A percentile compares a stretch with the other conserved stretches of the same genome.
phyloP scores from a whole-genome alignment of 1,140 invertebrate species.

The Drosophila lowei region DNA sequence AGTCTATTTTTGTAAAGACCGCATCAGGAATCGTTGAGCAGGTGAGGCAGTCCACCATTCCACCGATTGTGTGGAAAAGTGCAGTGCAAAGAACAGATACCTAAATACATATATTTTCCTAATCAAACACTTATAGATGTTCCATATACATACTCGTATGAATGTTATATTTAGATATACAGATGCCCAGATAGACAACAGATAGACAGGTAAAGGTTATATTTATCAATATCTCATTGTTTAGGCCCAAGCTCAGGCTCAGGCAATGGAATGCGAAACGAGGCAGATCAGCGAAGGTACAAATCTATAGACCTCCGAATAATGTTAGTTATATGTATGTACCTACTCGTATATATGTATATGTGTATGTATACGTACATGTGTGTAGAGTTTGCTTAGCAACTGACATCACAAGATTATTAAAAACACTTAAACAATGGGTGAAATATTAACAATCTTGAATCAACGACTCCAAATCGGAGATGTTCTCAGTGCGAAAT shows the following conservation, averaged over 20 bases:
- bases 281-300: conserved; percentile 30
- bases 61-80: no score
- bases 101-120: conserved; percentile 37
- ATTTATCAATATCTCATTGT: no score
- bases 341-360: no score
- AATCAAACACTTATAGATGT: conserved; percentile 14
- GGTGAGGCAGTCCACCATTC: background rate
- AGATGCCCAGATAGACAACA: no score
- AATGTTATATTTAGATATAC: no score
- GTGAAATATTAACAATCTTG: conserved; percentile 38
- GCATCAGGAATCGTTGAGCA: conserved; percentile 17
- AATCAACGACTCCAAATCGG: conserved; percentile 8
- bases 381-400: conserved; percentile 11
- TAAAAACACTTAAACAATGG: conserved; percentile 21
- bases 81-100: background rate
- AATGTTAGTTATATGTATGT: conserved; percentile 1
- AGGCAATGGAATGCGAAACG: background rate
- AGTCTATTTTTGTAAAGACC: conserved; percentile 34
- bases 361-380: no score
- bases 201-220: no score
- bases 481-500: background rate
- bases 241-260: no score
- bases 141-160: background rate
- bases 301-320: conserved; percentile 40
- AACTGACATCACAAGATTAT: conserved; percentile 25